Evolutionary conservation across 2,113 vertebrate species (phyloP), one percentile per base, ranked within the genome.

Genomic region (Tapirus terrestris): DNA sequence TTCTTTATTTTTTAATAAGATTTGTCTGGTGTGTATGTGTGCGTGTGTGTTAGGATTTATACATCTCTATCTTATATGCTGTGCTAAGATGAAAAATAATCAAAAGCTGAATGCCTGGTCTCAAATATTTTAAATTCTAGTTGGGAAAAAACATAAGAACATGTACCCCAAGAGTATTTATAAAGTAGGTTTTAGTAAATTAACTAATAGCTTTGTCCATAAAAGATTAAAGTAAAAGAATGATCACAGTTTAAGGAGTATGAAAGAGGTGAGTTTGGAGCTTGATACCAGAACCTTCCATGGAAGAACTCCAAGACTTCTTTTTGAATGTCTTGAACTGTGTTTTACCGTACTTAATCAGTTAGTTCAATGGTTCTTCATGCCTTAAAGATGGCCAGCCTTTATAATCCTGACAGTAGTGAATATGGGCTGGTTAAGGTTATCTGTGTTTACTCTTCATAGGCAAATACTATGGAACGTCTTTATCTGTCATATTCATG

Each of bases 401-500:
- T 4, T 58, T 39, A 33, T 48, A 36, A n/a, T 43, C 53, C 65
- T 17, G 3, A 45, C 51, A 2, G 58, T 36, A 68, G 86, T 45
- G 86, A 79, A 25, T 53, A 5, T 4, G 29, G 73, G 7, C 60
- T 56, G 93, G 43, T 77, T 87, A 16, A 48, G 33, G 45, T 89
- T 87, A 36, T 51, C 88, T 65, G 14, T 67, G 68, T 93, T 95
- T 83, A 67, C 51, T 89, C 82, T 89, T 85, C 14, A 27, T 31
- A 67, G 85, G 81, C 36, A 67, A 10, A 92, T 72, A 25, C 92
- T 81, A 0, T 48, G 73, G 63, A 87, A 65, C 79, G 79, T 95
- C 96, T 92, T 67, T 86, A 53, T 79, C 91, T 95, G 86, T 92
- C 94, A 67, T 60, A 79, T 56, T 93, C 85, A 65, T 45, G 82